These are phyloP conservation scores for Phaethornis superciliosus DNA, from an alignment of 2,113 vertebrate species.

Conservation along the genomic window DNA sequence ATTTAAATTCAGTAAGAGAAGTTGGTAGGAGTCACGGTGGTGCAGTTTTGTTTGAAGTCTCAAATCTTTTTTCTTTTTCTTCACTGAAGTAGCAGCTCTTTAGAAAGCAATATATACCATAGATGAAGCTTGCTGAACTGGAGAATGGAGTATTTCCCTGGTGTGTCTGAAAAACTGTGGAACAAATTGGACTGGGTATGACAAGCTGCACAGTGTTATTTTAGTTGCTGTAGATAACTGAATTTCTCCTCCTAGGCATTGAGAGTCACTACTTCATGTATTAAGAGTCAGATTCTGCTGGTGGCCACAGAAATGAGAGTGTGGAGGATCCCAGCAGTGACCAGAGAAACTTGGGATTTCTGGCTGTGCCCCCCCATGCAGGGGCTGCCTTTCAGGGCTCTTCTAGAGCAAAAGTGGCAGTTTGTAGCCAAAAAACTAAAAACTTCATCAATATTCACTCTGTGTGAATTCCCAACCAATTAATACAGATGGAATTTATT, in stretches of 20 bases:
- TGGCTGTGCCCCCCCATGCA: background rate
- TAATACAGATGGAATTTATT: background rate
- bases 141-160: constrained; percentile 61
- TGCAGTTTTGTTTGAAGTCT: background rate
- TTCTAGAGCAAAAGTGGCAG: fast-evolving
- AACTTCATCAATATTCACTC: background rate
- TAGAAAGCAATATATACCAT: constrained; percentile 52
- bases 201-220: constrained; percentile 59
- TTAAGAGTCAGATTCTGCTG: background rate
- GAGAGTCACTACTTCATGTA: background rate
- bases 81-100: background rate
- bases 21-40: background rate
- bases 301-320: background rate
- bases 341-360: background rate
- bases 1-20: background rate
- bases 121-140: constrained; percentile 55
- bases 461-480: background rate
- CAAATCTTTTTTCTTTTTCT: background rate
- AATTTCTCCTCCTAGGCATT: constrained; percentile 55
- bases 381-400: background rate
- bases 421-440: background rate
- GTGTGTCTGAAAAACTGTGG: constrained; percentile 37
- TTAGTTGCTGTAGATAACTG: constrained; percentile 54
- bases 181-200: constrained; percentile 66
- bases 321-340: background rate